Conservation (phyloP, 2,888 invertebrate species). For the Leptinotarsa peninsularis region DNA sequence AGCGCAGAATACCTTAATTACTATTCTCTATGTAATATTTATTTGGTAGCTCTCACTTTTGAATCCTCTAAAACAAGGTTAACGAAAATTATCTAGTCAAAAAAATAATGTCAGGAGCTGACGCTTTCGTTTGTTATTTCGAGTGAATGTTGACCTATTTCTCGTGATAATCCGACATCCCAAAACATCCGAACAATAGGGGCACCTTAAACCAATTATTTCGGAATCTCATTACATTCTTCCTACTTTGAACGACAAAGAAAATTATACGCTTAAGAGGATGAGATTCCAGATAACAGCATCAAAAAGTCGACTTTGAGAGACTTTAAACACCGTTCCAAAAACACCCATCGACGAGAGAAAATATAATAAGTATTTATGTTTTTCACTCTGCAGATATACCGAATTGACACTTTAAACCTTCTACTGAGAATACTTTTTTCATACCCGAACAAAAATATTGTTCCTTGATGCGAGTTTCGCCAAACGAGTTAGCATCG, state of each 20-base stretch:
- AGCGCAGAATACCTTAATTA: too few species aligned
- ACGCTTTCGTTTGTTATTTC: not conserved
- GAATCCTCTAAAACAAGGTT: not conserved
- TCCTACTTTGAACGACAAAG: constrained; percentile 34
- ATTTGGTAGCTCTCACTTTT: not conserved
- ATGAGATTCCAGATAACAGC: constrained; percentile 35
- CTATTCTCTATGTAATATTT: too few species aligned
- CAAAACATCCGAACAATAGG: constrained; percentile 32
- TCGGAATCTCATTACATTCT: constrained; percentile 37
- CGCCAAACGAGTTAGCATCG: too few species aligned
- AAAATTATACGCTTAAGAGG: constrained; percentile 35
- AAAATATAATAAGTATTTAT: constrained; percentile 5
- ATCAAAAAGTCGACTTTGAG: constrained; percentile 8
- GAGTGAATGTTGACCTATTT: constrained; percentile 15
- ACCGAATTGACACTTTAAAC: too few species aligned
- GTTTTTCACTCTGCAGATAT: not conserved
- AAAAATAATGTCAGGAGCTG: constrained; percentile 2
- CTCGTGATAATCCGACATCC: constrained; percentile 2
- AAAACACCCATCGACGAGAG: not conserved
- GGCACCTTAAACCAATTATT: constrained; percentile 37
- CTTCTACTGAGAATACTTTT: too few species aligned
- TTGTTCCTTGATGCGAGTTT: too few species aligned
- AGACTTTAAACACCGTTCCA: constrained; percentile 1
- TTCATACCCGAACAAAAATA: too few species aligned
- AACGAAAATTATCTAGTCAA: not conserved